phyloP scores from a whole-genome alignment of 2,888 invertebrate genomes.

The Matsumyia berberina region DNA sequence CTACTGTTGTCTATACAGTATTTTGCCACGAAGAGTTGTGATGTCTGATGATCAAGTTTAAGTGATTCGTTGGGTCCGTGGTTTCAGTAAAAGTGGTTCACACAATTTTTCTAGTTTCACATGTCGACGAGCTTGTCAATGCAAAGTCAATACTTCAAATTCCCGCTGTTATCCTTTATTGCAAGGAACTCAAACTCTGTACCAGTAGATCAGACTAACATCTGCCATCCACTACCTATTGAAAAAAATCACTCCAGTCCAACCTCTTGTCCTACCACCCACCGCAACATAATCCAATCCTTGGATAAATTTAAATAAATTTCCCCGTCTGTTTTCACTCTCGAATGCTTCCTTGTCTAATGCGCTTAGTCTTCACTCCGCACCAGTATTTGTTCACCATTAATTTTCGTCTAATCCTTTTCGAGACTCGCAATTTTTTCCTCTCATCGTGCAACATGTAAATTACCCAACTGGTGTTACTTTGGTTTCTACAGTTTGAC shows the following conservation, averaged over 20 bases:
- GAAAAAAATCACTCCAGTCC: not conserved
- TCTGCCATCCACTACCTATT: no score
- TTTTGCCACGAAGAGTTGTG: no score
- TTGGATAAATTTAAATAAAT: constrained; percentile 33
- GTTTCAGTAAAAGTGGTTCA: no score
- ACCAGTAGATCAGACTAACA: no score
- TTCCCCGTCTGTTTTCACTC: not conserved
- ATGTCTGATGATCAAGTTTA: no score
- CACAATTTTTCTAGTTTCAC: no score
- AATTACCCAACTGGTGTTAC: constrained; percentile 64
- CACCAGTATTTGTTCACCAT: constrained; percentile 39
- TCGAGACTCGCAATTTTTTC: constrained; percentile 7
- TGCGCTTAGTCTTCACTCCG: constrained; percentile 29
- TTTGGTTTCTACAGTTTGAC: constrained; percentile 23
- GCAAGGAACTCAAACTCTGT: no score
- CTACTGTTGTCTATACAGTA: no score
- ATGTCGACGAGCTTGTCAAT: no score
- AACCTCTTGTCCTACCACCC: not conserved
- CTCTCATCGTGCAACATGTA: constrained; percentile 40
- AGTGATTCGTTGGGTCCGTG: no score
- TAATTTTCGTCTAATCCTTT: constrained; percentile 44
- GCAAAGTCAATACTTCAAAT: no score
- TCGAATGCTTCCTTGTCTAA: constrained; percentile 2
- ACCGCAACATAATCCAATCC: constrained; percentile 26
- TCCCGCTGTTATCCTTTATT: no score